Conservation (phyloP, 2,113 vertebrate species). For the Alouatta palliata region DNA sequence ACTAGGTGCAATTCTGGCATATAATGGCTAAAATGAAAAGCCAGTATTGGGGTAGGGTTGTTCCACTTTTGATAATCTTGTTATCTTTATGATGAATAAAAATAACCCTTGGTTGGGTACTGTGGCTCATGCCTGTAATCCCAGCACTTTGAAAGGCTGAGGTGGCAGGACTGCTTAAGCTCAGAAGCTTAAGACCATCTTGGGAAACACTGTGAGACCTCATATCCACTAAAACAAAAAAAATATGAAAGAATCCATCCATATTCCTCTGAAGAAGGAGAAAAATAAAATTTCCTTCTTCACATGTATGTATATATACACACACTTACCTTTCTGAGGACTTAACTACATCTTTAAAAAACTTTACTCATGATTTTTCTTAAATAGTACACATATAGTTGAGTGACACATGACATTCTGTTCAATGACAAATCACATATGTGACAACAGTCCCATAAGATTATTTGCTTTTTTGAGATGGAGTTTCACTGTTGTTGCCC, state of each 20-base stretch:
- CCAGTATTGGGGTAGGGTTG: not conserved
- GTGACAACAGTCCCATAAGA: no score
- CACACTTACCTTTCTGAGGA: not conserved
- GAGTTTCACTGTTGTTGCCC: no score
- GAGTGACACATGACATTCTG: not conserved
- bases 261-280: not conserved
- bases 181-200: no score
- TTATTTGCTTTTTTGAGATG: no score
- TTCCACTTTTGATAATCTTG: not conserved
- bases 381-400: not conserved
- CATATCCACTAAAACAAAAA: no score
- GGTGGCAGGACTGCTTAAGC: no score
- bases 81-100: slow-evolving; percentile 32
- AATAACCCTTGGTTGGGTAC: not conserved
- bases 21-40: not conserved
- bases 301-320: not conserved
- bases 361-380: not conserved
- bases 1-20: not conserved
- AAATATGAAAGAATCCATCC: not conserved
- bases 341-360: not conserved
- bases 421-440: not conserved
- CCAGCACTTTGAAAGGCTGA: no score
- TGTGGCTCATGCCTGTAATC: no score
- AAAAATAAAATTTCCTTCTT: not conserved
- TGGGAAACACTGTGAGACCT: no score